Evolutionary conservation across 1,140 invertebrate genomes (phyloP).

Genomic region (Ctenoplectra terminalis): DNA sequence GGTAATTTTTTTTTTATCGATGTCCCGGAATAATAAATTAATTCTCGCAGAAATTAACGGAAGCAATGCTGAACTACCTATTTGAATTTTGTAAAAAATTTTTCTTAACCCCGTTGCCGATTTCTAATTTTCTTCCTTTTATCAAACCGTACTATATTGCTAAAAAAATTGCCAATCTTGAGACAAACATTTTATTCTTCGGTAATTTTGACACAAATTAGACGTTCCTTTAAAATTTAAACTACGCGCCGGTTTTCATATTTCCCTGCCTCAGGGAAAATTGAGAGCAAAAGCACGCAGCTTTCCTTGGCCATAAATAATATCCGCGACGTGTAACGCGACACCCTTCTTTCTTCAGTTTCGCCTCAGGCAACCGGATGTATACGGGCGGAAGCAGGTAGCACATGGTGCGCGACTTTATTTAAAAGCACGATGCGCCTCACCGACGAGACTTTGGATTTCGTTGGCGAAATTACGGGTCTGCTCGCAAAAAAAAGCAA

Average conservation of each 20-base stretch:
- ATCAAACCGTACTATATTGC: neutral
- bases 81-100: too few relatives aligned
- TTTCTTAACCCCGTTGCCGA: too few relatives aligned
- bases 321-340: neutral
- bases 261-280: neutral
- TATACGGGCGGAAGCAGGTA: neutral
- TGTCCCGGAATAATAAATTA: neutral
- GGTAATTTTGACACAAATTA: neutral
- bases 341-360: neutral
- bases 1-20: neutral
- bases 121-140: too few relatives aligned
- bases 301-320: neutral
- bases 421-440: slow-evolving; percentile 27
- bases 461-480: slow-evolving; percentile 1
- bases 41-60: neutral
- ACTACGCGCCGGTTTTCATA: neutral
- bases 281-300: neutral
- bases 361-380: neutral
- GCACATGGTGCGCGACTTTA: neutral
- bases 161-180: too few relatives aligned
- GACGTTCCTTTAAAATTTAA: neutral
- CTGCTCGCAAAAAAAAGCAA: neutral
- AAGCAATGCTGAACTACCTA: too few relatives aligned
- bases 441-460: slow-evolving; percentile 7
- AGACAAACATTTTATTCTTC: too few relatives aligned